Evolutionary conservation across 92 coral and sea anemone species (phyloP).

Genomic region (Siderastrea siderea): DNA sequence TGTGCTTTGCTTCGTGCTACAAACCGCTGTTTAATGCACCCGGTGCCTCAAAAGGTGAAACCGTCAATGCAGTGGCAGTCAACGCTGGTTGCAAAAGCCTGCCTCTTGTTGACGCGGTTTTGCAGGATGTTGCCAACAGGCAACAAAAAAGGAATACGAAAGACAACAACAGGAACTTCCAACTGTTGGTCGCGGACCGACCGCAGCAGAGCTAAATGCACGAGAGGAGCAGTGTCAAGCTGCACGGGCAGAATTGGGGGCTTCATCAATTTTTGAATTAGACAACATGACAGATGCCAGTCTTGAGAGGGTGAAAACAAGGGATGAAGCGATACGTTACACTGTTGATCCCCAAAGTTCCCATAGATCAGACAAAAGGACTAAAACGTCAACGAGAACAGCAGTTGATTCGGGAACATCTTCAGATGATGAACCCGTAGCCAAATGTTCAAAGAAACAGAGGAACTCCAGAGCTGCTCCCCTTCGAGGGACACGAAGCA

Average conservation of each 20-base stretch:
- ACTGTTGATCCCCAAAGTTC: slow-evolving; percentile 9
- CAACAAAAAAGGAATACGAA: slow-evolving; percentile 14
- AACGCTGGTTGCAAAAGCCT: slow-evolving; percentile 12
- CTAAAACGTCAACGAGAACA: background rate
- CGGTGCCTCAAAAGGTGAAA: slow-evolving; percentile 21
- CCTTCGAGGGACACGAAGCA: slow-evolving; percentile 11
- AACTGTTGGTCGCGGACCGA: slow-evolving; percentile 31
- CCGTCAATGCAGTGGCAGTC: slow-evolving; percentile 9
- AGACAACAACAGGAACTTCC: background rate
- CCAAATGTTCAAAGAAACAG: background rate
- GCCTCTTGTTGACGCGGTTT: slow-evolving; percentile 13
- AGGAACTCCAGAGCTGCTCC: slow-evolving; percentile 15
- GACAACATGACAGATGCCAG: background rate
- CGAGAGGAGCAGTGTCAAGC: slow-evolving; percentile 4
- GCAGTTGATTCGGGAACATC: slow-evolving; percentile 8
- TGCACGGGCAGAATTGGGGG: slow-evolving; percentile 9
- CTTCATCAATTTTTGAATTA: slow-evolving; percentile 4
- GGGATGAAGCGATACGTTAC: slow-evolving; percentile 3
- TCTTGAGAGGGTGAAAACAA: background rate
- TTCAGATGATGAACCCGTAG: slow-evolving; percentile 7
- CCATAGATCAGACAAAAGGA: slow-evolving; percentile 16
- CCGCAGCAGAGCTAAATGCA: slow-evolving; percentile 8
- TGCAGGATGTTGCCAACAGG: slow-evolving; percentile 14
- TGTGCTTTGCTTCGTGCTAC: background rate
- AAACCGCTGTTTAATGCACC: slow-evolving; percentile 18